A percentile compares a stretch with the other conserved stretches of the same genome.
These are phyloP conservation scores for Onchidella celtica DNA, from an alignment of 2,888 invertebrate species.

Conservation along the genomic window DNA sequence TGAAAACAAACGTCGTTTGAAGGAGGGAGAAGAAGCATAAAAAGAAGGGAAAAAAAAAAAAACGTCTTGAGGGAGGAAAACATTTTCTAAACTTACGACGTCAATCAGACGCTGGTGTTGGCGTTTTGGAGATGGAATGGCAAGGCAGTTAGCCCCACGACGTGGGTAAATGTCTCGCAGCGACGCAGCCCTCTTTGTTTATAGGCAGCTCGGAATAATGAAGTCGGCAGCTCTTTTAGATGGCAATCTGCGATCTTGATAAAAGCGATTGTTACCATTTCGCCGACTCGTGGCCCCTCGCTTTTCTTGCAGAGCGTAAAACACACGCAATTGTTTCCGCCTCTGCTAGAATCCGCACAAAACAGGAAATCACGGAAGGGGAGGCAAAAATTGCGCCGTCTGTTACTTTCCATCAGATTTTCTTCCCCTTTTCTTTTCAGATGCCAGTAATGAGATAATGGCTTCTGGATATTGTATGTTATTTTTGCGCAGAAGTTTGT, in stretches of 20 bases:
- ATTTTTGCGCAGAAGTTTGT: too few relatives aligned
- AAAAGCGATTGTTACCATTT: constrained; percentile 5
- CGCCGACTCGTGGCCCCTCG: not conserved
- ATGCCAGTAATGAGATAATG: too few relatives aligned
- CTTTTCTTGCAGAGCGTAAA: not conserved
- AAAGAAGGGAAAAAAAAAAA: too few relatives aligned
- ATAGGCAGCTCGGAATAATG: not conserved
- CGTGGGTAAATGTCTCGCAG: not conserved
- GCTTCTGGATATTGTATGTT: too few relatives aligned
- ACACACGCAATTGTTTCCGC: not conserved
- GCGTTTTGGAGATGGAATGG: too few relatives aligned
- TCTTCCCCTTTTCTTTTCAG: too few relatives aligned
- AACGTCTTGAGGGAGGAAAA: too few relatives aligned
- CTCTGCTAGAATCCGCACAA: not conserved
- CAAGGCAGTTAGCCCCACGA: not conserved
- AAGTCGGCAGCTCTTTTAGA: constrained; percentile 9
- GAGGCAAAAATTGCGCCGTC: not conserved
- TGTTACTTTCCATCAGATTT: not conserved
- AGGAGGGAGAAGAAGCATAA: too few relatives aligned
- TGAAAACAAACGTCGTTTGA: too few relatives aligned
- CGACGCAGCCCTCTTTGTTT: not conserved
- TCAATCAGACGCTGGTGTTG: not conserved
- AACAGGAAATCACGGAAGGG: not conserved
- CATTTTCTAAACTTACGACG: not conserved
- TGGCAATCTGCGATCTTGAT: not conserved